Evolutionary conservation across 2,113 vertebrate species (phyloP).

Genomic region (Ancistrus triradiatus): DNA sequence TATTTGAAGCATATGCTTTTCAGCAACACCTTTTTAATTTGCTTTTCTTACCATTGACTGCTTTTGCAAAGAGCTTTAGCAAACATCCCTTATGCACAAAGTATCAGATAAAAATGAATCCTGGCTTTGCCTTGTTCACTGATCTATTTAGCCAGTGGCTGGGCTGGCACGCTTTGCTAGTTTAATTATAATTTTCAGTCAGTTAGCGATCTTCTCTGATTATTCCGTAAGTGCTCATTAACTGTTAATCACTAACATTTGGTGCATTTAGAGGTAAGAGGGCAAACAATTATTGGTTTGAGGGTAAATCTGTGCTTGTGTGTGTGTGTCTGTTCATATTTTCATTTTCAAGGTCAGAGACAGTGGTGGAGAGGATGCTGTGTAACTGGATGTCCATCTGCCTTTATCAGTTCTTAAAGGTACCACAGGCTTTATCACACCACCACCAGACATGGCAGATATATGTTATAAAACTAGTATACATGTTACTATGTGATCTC

Average conservation of each 20-base stretch:
- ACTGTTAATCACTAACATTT: conserved; percentile 53
- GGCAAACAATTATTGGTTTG: conserved; percentile 55
- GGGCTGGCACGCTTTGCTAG: conserved; percentile 16
- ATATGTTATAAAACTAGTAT: too few relatives aligned
- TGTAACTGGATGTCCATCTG: conserved; percentile 99
- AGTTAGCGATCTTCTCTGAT: conserved; percentile 35
- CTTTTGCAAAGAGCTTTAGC: neutral
- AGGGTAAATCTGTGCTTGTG: conserved; percentile 30
- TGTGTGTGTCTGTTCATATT: conserved; percentile 14
- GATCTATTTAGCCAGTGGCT: conserved; percentile 16
- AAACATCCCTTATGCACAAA: neutral
- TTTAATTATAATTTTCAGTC: conserved; percentile 38
- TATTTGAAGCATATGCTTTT: too few relatives aligned
- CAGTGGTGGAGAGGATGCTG: conserved; percentile 97
- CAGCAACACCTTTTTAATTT: neutral
- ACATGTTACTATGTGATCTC: too few relatives aligned
- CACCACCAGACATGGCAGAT: neutral
- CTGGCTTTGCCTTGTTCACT: conserved; percentile 3
- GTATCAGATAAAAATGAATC: conserved; percentile 9
- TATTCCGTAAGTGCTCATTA: conserved; percentile 61
- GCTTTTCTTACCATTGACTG: neutral
- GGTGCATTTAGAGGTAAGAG: conserved; percentile 49
- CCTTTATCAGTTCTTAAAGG: conserved; percentile 95
- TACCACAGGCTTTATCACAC: conserved; percentile 58
- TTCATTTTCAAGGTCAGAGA: conserved; percentile 80